A percentile compares a stretch with the other conserved stretches of the same genome.
These are phyloP conservation scores for Spicauda simplicius DNA, from an alignment of 2,888 invertebrate genomes.

Conservation along the genomic window DNA sequence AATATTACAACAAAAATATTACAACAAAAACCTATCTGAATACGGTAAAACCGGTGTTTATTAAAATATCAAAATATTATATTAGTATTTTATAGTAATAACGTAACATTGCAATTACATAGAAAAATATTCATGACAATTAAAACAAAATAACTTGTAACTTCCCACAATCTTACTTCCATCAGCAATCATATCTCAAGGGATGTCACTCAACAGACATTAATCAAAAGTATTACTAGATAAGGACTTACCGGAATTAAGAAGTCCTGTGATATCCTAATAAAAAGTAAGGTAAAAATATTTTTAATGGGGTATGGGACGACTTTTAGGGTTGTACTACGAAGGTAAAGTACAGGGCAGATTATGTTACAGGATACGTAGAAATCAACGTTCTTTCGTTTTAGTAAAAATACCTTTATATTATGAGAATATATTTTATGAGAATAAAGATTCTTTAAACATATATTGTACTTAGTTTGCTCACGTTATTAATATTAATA, in stretches of 20 bases:
- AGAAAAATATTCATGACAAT: not conserved
- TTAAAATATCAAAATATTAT: no score
- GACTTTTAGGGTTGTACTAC: not conserved
- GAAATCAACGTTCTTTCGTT: no score
- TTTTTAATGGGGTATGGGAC: not conserved
- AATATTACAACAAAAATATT: no score
- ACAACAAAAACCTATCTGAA: no score
- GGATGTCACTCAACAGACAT: constrained; percentile 47
- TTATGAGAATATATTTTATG: no score
- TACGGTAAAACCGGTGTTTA: no score
- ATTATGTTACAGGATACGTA: not conserved
- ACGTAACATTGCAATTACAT: no score
- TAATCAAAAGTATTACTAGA: constrained; percentile 68
- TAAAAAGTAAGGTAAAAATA: not conserved
- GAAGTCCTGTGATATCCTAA: not conserved
- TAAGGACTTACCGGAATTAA: constrained; percentile 47
- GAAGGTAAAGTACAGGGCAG: not conserved
- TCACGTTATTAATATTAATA: no score
- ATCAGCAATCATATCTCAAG: not conserved
- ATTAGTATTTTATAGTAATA: no score
- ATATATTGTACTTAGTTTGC: no score
- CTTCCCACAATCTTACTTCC: not conserved
- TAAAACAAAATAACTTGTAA: not conserved
- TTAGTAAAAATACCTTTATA: no score
- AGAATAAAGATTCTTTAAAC: no score